A percentile compares a stretch with the other conserved stretches of the same genome.
phyloP scores from a whole-genome alignment of 2,888 invertebrate genomes.

The Coenonympha glycerion region DNA sequence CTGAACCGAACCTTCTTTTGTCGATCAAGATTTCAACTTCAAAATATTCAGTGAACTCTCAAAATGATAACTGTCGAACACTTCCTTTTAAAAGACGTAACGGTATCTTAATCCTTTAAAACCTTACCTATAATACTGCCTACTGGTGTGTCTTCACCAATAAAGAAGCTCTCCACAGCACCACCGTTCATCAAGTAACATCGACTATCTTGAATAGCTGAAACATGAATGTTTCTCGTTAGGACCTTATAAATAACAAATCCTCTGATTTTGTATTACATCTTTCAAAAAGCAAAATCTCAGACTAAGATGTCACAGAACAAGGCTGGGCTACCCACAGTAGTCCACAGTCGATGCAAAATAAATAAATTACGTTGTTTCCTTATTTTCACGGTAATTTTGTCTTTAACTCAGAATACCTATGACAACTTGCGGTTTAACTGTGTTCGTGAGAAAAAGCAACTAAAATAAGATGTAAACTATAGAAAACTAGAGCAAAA shows the following conservation, averaged over 20 bases:
- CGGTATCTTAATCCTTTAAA: background rate
- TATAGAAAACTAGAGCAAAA: conserved; percentile 14
- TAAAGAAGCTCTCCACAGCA: conserved; percentile 92
- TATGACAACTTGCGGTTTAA: background rate
- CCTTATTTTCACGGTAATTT: too few species aligned
- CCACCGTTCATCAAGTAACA: conserved; percentile 94
- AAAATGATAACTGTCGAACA: too few species aligned
- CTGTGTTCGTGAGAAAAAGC: conserved; percentile 11
- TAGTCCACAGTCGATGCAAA: too few species aligned
- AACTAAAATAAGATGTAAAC: conserved; percentile 8
- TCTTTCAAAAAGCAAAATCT: too few species aligned
- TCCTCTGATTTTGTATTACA: background rate
- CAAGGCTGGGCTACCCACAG: too few species aligned
- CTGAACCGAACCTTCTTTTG: too few species aligned
- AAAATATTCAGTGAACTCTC: too few species aligned
- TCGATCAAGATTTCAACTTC: too few species aligned
- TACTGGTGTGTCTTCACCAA: conserved; percentile 88
- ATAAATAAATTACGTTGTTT: too few species aligned
- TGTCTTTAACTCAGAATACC: too few species aligned
- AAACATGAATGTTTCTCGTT: conserved; percentile 7
- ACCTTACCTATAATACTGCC: conserved; percentile 83
- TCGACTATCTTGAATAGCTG: conserved; percentile 87
- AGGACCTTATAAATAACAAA: background rate
- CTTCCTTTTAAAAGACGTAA: too few species aligned
- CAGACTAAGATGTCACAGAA: too few species aligned